Evolutionary conservation across 2,113 vertebrate genomes (phyloP).

Genomic region (Tonatia bakeri): DNA sequence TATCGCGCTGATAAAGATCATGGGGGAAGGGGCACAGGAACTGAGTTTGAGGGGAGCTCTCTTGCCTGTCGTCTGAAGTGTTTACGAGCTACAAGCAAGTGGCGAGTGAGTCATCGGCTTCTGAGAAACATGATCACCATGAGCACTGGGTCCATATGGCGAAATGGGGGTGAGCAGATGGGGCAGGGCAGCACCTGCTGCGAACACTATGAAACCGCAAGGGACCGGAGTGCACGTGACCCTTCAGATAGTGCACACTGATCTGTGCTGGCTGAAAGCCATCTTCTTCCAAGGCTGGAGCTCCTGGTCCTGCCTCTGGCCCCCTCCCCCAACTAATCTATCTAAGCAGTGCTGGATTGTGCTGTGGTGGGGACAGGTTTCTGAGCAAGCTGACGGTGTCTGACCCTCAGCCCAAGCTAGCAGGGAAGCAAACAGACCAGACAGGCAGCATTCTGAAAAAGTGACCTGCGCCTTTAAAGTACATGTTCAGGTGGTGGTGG

Average conservation of each 20-base stretch:
- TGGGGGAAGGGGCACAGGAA: not conserved
- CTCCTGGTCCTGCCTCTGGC: not conserved
- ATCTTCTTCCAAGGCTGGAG: not conserved
- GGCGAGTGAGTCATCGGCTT: not conserved
- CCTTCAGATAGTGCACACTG: not conserved
- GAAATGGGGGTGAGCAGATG: not conserved
- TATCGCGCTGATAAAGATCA: not conserved
- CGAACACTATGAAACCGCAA: not conserved
- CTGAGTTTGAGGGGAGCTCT: not conserved
- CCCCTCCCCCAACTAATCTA: not conserved
- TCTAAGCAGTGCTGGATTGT: not conserved
- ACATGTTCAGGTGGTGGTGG: not conserved
- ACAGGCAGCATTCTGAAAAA: not conserved
- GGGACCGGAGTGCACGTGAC: not conserved
- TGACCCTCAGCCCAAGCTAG: not conserved
- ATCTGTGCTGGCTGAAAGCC: not conserved
- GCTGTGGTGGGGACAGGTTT: not conserved
- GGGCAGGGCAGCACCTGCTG: not conserved
- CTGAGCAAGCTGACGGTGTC: not conserved
- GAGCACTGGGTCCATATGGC: not conserved
- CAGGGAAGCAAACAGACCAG: not conserved
- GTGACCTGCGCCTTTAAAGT: not conserved
- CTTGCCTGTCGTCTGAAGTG: not conserved
- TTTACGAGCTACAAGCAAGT: not conserved
- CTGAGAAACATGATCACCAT: not conserved